Evolutionary conservation across 2,113 vertebrate species (phyloP), one percentile per base, ranked within the genome.

Genomic region (Morone saxatilis): DNA sequence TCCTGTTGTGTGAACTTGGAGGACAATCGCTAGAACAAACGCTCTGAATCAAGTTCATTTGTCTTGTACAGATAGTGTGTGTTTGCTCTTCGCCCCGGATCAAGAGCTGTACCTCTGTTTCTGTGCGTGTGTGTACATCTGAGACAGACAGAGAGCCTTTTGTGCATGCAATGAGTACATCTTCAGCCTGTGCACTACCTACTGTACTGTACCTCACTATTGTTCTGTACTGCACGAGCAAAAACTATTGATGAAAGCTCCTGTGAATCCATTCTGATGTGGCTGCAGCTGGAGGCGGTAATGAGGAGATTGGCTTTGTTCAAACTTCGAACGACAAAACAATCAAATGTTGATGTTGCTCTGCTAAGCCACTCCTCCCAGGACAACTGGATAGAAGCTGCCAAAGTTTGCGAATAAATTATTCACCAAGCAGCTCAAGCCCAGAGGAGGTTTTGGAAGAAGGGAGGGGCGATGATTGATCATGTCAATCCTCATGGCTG

Each of bases 391-490:
- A 48, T 51, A 53, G 62, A 84, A 47, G 65, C 62, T 84, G 79
- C 43, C 65, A 69, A 78, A 43, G 60, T 84, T 84, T 47, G 50
- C 60, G 67, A 86, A 76, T 89, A 25, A 87, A 85, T 86, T 67
- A 89, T 89, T 89, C 57, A 88, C 36, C 71, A 19, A 20, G 9
- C 53, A 67, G 25, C n/a, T 73, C 25, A 3, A 81, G n/a, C 43
- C 66, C 36, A 65, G 56, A 72, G 56, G 56, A 57, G 59, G 5
- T 45, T 41, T n/a, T 20, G 22, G 22, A 6, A 14, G 40, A 16
- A 12, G 4, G 40, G 16, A 3, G 9, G 4, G 12, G 56, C 22
- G 62, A 73, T 75, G 71, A 54, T 78, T 81, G 79, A 89, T 89
- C 78, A 86, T 73, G 78, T 88, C 83, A 72, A 51, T 81, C 78